These are phyloP conservation scores for Danio albolineatus DNA, from an alignment of 2,797 vertebrate genomes.

Conservation along the genomic window DNA sequence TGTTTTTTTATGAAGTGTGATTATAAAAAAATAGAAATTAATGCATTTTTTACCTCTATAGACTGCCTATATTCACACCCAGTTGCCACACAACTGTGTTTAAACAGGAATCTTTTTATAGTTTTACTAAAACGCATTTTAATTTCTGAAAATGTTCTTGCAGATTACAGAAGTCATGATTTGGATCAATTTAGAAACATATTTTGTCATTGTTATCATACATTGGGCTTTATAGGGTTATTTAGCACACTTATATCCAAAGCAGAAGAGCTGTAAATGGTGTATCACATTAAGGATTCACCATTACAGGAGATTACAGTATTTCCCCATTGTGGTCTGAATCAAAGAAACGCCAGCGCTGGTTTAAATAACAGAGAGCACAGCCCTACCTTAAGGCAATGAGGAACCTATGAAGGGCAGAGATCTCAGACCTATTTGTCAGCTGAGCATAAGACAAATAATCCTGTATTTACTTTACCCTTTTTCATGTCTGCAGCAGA, in stretches of 20 bases:
- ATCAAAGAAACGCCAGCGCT: background rate
- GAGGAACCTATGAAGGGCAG: slow-evolving; percentile 53
- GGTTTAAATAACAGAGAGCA: slow-evolving; percentile 22
- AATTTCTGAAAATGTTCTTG: no score
- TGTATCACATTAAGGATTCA: slow-evolving; percentile 9
- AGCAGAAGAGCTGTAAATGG: background rate
- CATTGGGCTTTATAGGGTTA: background rate
- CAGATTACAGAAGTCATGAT: no score
- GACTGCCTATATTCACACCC: no score
- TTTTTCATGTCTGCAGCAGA: slow-evolving; percentile 57
- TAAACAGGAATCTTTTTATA: no score
- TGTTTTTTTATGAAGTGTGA: no score
- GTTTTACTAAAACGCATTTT: no score
- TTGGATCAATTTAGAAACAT: no score
- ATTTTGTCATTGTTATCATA: background rate
- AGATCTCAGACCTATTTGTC: slow-evolving; percentile 59
- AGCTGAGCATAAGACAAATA: slow-evolving; percentile 59
- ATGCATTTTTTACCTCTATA: no score
- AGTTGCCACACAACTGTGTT: no score
- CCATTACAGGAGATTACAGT: background rate
- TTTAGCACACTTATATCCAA: background rate
- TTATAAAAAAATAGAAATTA: no score
- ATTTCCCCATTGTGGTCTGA: background rate
- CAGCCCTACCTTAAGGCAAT: slow-evolving; percentile 42
- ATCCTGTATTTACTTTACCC: slow-evolving; percentile 63